A percentile compares a stretch with the other conserved stretches of the same genome.
These are phyloP conservation scores for Pardosa pseudoannulata DNA, from an alignment of 2,888 invertebrate genomes.

Conservation along the genomic window DNA sequence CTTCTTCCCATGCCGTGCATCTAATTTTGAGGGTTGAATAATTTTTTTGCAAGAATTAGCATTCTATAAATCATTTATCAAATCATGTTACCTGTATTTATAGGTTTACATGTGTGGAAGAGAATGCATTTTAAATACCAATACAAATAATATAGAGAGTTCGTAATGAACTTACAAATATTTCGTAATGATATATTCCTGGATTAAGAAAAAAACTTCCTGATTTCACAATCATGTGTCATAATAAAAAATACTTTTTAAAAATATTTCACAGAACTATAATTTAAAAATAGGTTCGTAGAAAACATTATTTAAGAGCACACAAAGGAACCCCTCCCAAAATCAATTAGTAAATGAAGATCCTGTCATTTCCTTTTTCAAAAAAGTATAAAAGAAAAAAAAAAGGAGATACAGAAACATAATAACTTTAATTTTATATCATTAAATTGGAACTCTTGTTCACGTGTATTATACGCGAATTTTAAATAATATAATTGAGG, in stretches of 20 bases:
- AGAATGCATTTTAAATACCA: no score
- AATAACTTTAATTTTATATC: conserved; percentile 68
- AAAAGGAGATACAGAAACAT: conserved; percentile 31
- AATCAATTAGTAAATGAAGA: conserved; percentile 25
- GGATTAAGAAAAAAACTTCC: no score
- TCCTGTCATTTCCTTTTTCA: neutral
- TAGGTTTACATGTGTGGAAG: neutral
- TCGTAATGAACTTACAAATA: no score
- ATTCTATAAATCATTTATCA: neutral
- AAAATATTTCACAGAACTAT: neutral
- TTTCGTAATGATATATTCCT: no score
- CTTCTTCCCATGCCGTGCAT: neutral
- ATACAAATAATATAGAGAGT: no score
- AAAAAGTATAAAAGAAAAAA: conserved; percentile 6
- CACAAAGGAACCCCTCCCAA: conserved; percentile 12
- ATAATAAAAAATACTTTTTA: neutral
- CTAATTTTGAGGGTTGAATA: neutral
- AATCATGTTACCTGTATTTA: neutral
- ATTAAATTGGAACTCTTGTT: conserved; percentile 44
- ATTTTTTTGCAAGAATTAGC: neutral
- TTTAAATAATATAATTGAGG: conserved; percentile 68
- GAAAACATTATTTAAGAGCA: conserved; percentile 10
- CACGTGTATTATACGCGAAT: conserved; percentile 16
- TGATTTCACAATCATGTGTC: neutral
- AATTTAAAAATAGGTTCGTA: neutral